Percentiles rank a stretch among this genome's conserved stretches.
These are phyloP conservation scores for Vireo altiloquus DNA, from an alignment of 2,113 vertebrate species.

Conservation along the genomic window DNA sequence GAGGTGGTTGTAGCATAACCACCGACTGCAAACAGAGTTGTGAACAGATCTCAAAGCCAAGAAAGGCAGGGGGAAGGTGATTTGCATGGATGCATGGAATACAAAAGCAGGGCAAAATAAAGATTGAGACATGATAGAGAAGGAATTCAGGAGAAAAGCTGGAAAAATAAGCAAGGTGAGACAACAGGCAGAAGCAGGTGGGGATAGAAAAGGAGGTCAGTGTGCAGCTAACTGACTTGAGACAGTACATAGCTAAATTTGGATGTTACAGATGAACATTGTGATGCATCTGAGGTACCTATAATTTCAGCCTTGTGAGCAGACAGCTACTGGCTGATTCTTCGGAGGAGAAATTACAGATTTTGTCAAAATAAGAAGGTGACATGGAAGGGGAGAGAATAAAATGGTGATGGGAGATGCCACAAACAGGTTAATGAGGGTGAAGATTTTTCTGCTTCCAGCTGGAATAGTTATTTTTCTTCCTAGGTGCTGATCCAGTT, in stretches of 20 bases:
- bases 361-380: background rate
- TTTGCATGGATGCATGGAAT: background rate
- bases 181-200: background rate
- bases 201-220: background rate
- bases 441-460: background rate
- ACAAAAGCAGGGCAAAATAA: background rate
- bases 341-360: background rate
- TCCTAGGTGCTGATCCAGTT: background rate
- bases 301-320: background rate
- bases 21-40: background rate
- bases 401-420: background rate
- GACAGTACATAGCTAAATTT: background rate
- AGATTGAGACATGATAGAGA: background rate
- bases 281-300: background rate
- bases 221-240: background rate
- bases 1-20: background rate
- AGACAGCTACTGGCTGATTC: background rate
- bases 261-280: background rate
- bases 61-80: background rate
- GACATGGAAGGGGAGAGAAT: background rate
- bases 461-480: background rate
- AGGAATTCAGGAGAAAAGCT: rapidly evolving
- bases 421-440: background rate
- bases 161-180: background rate
- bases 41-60: background rate